phyloP scores from a whole-genome alignment of 2,113 vertebrate species.

The Procavia capensis region DNA sequence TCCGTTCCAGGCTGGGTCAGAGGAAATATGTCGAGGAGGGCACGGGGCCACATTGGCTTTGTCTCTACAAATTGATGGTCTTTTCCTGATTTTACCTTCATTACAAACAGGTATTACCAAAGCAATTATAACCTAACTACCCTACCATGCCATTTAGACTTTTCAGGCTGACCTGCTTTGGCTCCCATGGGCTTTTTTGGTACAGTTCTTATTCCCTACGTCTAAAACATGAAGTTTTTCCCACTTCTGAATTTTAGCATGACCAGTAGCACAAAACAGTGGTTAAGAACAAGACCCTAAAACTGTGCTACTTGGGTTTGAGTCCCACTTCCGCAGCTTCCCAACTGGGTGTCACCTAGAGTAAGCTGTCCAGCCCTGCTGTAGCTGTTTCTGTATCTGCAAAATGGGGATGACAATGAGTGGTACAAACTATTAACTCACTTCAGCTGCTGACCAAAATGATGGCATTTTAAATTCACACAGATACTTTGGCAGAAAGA shows the following conservation, averaged over 20 bases:
- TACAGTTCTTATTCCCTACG: not conserved
- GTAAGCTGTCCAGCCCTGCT: not conserved
- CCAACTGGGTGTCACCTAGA: not conserved
- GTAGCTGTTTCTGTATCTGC: not conserved
- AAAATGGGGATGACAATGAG: not conserved
- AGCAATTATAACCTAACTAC: not conserved
- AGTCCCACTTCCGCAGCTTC: not conserved
- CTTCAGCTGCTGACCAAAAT: not conserved
- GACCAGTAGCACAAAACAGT: not conserved
- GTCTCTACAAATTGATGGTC: not conserved
- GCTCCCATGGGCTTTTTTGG: not conserved
- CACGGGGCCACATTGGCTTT: not conserved
- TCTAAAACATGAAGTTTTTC: not conserved
- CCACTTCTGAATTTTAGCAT: slow-evolving; percentile 43
- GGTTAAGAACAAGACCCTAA: not conserved
- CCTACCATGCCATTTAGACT: not conserved
- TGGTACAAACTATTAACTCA: not conserved
- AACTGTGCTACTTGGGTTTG: not conserved
- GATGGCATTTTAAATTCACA: not conserved
- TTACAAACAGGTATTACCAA: not conserved
- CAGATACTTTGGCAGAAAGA: not conserved
- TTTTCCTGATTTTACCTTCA: not conserved
- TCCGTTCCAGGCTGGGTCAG: not conserved
- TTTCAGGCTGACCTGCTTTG: not conserved
- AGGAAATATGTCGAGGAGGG: not conserved